These are phyloP conservation scores for Bucco capensis DNA, from an alignment of 2,113 vertebrate species.

Conservation along the genomic window DNA sequence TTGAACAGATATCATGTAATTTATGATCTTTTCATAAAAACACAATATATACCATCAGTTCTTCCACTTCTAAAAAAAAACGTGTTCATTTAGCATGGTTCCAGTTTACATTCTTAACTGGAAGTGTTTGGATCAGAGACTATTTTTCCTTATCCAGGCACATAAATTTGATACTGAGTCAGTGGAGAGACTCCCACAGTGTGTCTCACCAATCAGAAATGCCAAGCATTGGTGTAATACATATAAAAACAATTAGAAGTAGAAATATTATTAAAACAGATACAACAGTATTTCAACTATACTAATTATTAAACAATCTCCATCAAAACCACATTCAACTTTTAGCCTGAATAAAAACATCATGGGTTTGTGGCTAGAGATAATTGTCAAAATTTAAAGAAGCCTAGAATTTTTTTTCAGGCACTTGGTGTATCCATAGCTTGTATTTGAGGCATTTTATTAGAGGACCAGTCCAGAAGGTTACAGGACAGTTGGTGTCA, in stretches of 20 bases:
- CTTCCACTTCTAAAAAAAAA: neutral
- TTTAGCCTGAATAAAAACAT: neutral
- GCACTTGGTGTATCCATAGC: neutral
- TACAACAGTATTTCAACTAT: neutral
- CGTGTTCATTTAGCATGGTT: rapidly evolving
- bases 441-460: neutral
- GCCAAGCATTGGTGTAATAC: neutral
- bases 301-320: neutral
- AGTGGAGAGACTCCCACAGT: neutral
- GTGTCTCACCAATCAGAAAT: neutral
- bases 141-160: rapidly evolving
- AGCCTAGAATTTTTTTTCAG: neutral
- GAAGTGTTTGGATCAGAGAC: neutral
- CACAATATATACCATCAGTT: neutral
- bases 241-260: neutral
- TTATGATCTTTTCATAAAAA: neutral
- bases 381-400: neutral
- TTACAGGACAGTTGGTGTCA: neutral
- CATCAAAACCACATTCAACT: neutral
- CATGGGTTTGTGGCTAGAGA: rapidly evolving
- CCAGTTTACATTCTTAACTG: neutral
- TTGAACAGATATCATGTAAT: neutral
- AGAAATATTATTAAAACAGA: neutral
- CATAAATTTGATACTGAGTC: neutral
- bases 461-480: neutral